phyloP scores from a whole-genome alignment of 2,888 invertebrate species.

The Oligia strigilis region DNA sequence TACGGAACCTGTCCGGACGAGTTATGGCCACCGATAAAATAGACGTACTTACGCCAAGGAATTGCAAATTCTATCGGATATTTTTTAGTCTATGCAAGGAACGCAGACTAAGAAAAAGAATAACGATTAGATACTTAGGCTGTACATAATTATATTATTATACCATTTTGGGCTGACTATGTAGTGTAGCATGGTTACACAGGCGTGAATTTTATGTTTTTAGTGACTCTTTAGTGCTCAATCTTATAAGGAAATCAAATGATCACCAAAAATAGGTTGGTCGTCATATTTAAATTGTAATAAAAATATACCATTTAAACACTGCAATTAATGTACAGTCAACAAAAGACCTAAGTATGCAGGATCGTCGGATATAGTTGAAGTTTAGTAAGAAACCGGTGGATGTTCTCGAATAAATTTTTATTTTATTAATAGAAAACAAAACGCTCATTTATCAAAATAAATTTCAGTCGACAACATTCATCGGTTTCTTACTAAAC shows the following conservation, averaged over 20 bases:
- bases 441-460: no score
- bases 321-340: not conserved
- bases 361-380: no score
- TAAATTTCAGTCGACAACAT: no score
- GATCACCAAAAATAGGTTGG: constrained; percentile 45
- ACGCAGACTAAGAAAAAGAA: constrained; percentile 43
- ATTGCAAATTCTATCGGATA: constrained; percentile 74
- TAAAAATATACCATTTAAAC: constrained; percentile 31
- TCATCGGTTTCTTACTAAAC: no score
- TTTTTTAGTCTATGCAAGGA: constrained; percentile 63
- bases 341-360: no score
- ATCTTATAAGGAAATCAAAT: constrained; percentile 57
- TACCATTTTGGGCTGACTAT: constrained; percentile 43
- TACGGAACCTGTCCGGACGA: constrained; percentile 79
- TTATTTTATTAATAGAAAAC: no score
- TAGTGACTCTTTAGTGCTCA: constrained; percentile 40
- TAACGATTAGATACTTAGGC: constrained; percentile 35
- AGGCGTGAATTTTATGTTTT: constrained; percentile 46
- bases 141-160: constrained; percentile 60
- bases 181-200: constrained; percentile 28
- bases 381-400: no score
- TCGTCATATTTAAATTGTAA: constrained; percentile 45
- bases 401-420: no score
- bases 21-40: constrained; percentile 81
- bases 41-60: constrained; percentile 75